Evolutionary conservation across 2,888 invertebrate genomes (phyloP).

Genomic region (Sclerodermus sp.): DNA sequence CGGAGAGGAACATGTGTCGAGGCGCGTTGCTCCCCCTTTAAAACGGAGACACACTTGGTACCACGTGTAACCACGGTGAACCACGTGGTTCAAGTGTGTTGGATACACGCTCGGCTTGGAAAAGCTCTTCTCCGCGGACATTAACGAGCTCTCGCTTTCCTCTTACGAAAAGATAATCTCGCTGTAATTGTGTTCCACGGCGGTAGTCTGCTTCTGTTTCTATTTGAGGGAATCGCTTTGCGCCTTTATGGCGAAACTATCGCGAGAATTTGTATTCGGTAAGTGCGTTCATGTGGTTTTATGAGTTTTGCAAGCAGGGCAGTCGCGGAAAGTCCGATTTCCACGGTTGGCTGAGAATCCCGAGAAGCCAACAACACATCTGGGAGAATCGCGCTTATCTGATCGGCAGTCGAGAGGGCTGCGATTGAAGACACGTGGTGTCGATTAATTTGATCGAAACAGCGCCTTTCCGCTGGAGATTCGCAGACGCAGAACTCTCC

Average conservation of each 20-base stretch:
- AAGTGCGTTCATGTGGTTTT: neutral
- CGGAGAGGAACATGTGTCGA: too few relatives aligned
- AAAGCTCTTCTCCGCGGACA: too few relatives aligned
- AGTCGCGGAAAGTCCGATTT: too few relatives aligned
- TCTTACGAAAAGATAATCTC: too few relatives aligned
- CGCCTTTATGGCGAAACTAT: too few relatives aligned
- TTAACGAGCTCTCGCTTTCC: too few relatives aligned
- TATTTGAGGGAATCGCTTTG: too few relatives aligned
- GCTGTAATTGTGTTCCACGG: too few relatives aligned
- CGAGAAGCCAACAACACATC: slow-evolving; percentile 22
- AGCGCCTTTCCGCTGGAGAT: slow-evolving; percentile 13
- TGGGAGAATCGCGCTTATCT: slow-evolving; percentile 45
- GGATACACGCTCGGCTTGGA: slow-evolving; percentile 4
- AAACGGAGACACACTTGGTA: slow-evolving; percentile 13
- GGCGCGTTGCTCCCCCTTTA: too few relatives aligned
- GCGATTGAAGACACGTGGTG: slow-evolving; percentile 45
- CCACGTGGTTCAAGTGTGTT: slow-evolving; percentile 28
- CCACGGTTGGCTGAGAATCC: neutral
- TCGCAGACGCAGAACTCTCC: neutral
- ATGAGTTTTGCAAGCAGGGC: neutral
- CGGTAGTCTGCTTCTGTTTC: too few relatives aligned
- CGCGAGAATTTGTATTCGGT: neutral
- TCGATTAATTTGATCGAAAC: slow-evolving; percentile 43
- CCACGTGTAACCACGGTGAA: slow-evolving; percentile 23
- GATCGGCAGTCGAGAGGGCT: slow-evolving; percentile 27